Evolutionary conservation across 2,888 invertebrate genomes (phyloP), one percentile per base, ranked within the genome.

Genomic region (Stenodera caucasica): DNA sequence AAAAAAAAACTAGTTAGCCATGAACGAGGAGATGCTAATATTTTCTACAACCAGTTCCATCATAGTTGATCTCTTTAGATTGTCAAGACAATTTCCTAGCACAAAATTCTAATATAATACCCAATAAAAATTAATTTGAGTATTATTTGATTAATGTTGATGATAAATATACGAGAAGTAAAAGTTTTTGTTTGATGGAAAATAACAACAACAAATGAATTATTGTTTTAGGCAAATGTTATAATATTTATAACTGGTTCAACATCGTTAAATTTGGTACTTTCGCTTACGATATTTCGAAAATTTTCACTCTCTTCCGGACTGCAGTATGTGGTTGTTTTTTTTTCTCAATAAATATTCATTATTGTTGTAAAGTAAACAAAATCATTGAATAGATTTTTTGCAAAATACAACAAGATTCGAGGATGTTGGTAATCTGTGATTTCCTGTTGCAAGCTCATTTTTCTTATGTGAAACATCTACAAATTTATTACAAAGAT

Each of bases 1-100:
- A n/a, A n/a, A n/a, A n/a, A 74, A 75, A 75, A 76, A 76, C 70
- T 69, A 63, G 75, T 76, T 72, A 70, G 74, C 75, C 75, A 58
- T 76, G 75, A 76, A 74, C 73, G 71, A 67, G 54, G 63, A 70
- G 70, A 71, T 70, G 71, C 68, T 67, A 72, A 71, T 70, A 68
- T 67, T 70, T 67, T 67, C 66, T 68, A 73, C 54, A 66, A 73
- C 72, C 72, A 68, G 72, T 72, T 73, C 71, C 54, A 59, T 45
- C 56, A 58, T 45, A 15, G 45, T 45, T 45, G 45, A 9, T 45
- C 45, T 45, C 45, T 45, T 45, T 45, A 21, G 45, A 45, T 45
- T 21, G 45, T 9, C 21, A 45, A 40, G 15, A 15, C 8, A 37
- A 45, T 45, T 45, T 45, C 15, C 45, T 12, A 45, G 14, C 1